phyloP scores from a whole-genome alignment of 2,888 invertebrate genomes.

The Lucinisca nassula region DNA sequence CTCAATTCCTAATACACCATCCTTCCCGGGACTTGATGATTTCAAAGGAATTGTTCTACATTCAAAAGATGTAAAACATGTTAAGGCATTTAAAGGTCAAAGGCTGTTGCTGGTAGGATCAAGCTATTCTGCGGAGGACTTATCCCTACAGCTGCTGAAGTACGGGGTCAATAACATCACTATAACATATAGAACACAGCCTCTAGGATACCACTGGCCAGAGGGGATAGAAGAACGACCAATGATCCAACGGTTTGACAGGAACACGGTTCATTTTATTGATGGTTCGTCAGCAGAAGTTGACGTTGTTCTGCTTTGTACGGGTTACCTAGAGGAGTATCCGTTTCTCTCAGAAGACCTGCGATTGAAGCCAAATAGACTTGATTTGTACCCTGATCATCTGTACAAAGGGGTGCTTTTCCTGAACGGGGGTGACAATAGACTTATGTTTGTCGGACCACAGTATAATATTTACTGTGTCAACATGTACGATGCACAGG shows the following conservation, averaged over 20 bases:
- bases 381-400: background rate
- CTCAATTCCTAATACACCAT: background rate
- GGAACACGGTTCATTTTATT: background rate
- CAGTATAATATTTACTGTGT: background rate
- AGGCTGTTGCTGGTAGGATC: background rate
- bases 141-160: background rate
- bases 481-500: background rate
- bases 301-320: background rate
- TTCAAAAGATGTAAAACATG: background rate
- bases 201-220: background rate
- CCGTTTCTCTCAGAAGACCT: background rate
- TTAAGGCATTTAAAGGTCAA: background rate
- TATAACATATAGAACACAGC: background rate
- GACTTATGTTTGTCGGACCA: background rate
- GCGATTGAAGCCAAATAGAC: background rate
- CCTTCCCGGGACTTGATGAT: background rate
- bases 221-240: background rate
- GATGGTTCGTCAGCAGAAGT: background rate
- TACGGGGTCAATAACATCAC: background rate
- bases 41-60: background rate
- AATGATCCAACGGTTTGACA: background rate
- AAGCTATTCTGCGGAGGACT: background rate
- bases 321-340: background rate
- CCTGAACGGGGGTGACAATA: background rate
- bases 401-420: background rate